Evolutionary conservation across 2,888 invertebrate genomes (phyloP).

Genomic region (Caenorhabditis sp.): DNA sequence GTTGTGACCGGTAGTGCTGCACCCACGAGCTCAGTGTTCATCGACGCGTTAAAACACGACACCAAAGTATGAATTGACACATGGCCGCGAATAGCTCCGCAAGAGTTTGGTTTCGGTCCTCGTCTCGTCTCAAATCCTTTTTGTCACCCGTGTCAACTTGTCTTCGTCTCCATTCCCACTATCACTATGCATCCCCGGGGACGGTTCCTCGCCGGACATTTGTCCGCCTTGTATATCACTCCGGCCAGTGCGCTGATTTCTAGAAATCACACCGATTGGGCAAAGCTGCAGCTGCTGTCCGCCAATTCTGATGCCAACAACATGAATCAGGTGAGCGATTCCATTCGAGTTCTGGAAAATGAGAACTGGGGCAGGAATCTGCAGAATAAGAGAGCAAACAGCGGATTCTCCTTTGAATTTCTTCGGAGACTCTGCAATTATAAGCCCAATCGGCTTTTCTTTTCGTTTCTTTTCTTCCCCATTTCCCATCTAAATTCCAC

Average conservation of each 20-base stretch:
- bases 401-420: not conserved
- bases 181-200: constrained; percentile 66
- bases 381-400: constrained; percentile 2
- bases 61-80: constrained; percentile 21
- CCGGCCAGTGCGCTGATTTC: constrained; percentile 60
- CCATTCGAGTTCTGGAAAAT: not conserved
- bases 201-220: constrained; percentile 64
- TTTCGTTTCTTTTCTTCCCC: not conserved
- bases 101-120: not conserved
- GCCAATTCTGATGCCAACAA: constrained; percentile 33
- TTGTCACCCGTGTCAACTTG: constrained; percentile 39
- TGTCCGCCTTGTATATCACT: constrained; percentile 63
- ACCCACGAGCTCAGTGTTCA: constrained; percentile 23
- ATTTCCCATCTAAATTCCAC: no score
- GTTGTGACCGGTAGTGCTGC: constrained; percentile 13
- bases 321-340: constrained; percentile 60
- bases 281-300: constrained; percentile 48
- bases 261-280: constrained; percentile 59
- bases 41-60: constrained; percentile 46
- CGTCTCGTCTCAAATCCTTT: constrained; percentile 11
- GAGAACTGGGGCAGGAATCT: not conserved
- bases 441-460: constrained; percentile 6
- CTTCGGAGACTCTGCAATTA: constrained; percentile 10
- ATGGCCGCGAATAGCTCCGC: not conserved
- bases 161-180: constrained; percentile 4